These are phyloP conservation scores for Netelia fuscicornis DNA, from an alignment of 2,888 invertebrate genomes.

Conservation along the genomic window DNA sequence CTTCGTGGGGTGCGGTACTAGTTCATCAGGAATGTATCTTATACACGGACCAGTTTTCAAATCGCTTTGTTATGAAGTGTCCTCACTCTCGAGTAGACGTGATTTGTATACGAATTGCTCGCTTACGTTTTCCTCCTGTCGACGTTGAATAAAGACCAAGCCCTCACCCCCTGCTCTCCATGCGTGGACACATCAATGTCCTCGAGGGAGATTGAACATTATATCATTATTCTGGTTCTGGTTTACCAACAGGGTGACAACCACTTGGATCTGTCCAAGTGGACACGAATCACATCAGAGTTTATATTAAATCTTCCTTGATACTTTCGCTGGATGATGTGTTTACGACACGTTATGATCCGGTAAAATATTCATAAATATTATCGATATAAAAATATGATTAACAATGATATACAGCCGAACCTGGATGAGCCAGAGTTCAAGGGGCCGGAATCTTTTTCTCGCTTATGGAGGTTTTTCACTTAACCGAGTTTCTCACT, in stretches of 20 bases:
- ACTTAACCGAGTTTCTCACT: too few relatives aligned
- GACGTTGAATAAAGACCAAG: not conserved
- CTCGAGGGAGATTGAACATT: slow-evolving; percentile 22
- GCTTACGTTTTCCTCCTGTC: slow-evolving; percentile 71
- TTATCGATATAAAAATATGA: not conserved
- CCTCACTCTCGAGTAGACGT: slow-evolving; percentile 79
- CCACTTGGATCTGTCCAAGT: slow-evolving; percentile 35
- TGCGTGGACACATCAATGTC: slow-evolving; percentile 10
- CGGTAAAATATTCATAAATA: not conserved
- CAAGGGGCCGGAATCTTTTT: too few relatives aligned
- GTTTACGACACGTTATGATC: not conserved
- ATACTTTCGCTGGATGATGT: too few relatives aligned
- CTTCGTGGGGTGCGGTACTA: slow-evolving; percentile 68
- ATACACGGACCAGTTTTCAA: slow-evolving; percentile 78
- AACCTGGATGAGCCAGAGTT: too few relatives aligned
- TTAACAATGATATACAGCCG: too few relatives aligned
- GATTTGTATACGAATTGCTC: slow-evolving; percentile 82
- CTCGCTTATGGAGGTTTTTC: too few relatives aligned
- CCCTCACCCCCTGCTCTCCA: slow-evolving; percentile 5
- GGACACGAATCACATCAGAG: not conserved
- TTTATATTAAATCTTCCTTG: not conserved
- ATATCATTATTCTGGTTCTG: slow-evolving; percentile 28
- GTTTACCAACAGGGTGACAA: slow-evolving; percentile 10
- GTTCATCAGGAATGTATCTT: slow-evolving; percentile 72
- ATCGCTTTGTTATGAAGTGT: slow-evolving; percentile 81